These are phyloP conservation scores for Glossophaga mutica DNA, from an alignment of 2,797 vertebrate genomes.

Conservation along the genomic window DNA sequence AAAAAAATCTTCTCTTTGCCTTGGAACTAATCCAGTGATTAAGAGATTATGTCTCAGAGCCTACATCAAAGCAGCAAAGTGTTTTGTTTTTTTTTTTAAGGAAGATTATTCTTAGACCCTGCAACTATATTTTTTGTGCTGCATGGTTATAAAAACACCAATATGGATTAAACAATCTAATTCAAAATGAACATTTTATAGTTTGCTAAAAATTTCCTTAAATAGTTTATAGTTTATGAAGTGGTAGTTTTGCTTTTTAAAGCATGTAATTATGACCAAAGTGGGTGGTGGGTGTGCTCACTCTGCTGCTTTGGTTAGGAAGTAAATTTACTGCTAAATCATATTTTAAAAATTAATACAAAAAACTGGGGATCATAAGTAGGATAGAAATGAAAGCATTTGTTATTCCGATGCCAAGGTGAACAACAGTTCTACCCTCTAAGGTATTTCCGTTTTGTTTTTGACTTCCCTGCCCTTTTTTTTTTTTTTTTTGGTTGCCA, in stretches of 20 bases:
- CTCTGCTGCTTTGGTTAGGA: constrained; percentile 15
- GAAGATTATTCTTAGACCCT: background rate
- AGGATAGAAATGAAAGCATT: constrained; percentile 27
- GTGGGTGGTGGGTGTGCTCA: constrained; percentile 58
- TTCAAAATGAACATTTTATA: background rate
- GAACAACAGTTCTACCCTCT: background rate
- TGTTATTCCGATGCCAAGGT: constrained; percentile 34
- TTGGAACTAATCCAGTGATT: background rate
- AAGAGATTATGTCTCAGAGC: background rate
- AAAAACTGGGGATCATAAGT: background rate
- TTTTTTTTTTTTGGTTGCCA: background rate
- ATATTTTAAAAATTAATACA: background rate
- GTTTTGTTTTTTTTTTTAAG: background rate
- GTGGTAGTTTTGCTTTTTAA: constrained; percentile 9
- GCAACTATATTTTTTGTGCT: background rate
- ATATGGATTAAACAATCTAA: background rate
- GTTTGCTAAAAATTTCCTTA: background rate
- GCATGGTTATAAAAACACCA: background rate
- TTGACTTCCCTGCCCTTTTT: background rate
- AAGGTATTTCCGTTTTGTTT: background rate
- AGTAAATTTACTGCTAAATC: constrained; percentile 54
- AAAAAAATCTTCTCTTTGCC: background rate
- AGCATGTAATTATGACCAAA: constrained; percentile 64
- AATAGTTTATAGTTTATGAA: background rate
- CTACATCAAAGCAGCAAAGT: background rate